phyloP scores from a whole-genome alignment of 2,888 invertebrate genomes.

The Baronia brevicornis region DNA sequence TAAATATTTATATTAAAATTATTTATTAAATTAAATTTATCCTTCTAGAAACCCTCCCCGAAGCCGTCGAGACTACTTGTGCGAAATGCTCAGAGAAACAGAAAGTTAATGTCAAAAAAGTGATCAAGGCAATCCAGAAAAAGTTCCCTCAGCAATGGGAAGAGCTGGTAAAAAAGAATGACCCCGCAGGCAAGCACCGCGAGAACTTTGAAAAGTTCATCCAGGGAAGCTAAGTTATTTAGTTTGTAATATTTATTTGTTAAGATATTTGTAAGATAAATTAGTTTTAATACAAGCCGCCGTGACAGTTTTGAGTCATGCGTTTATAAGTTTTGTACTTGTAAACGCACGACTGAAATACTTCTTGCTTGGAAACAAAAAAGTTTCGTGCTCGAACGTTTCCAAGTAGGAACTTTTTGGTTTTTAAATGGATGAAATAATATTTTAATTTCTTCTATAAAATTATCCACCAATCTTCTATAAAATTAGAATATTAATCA shows the following conservation, averaged over 20 bases:
- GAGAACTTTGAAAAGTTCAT: slow-evolving; percentile 76
- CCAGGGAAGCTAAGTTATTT: slow-evolving; percentile 39
- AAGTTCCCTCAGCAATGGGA: slow-evolving; percentile 81
- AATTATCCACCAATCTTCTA: no score
- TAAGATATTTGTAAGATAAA: slow-evolving; percentile 21
- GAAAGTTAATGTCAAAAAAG: slow-evolving; percentile 75
- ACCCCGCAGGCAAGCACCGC: slow-evolving; percentile 79
- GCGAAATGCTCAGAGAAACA: slow-evolving; percentile 81
- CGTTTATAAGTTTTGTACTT: slow-evolving; percentile 3
- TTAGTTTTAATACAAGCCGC: slow-evolving; percentile 15
- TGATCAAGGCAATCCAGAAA: slow-evolving; percentile 80
- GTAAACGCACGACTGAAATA: no score
- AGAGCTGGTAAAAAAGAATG: slow-evolving; percentile 81
- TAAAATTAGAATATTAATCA: no score
- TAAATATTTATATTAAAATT: slow-evolving; percentile 10
- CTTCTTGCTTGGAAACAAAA: no score
- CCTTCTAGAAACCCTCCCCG: slow-evolving; percentile 82
- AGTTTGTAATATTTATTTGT: slow-evolving; percentile 9
- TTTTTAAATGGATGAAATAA: no score
- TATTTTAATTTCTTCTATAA: no score
- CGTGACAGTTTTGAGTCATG: slow-evolving; percentile 19
- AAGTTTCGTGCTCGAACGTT: no score
- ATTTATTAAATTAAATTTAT: slow-evolving; percentile 25
- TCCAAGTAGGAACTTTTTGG: no score
- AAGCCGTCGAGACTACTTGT: slow-evolving; percentile 81